phyloP scores from a whole-genome alignment of 2,888 invertebrate genomes.

The Acronicta aceris region DNA sequence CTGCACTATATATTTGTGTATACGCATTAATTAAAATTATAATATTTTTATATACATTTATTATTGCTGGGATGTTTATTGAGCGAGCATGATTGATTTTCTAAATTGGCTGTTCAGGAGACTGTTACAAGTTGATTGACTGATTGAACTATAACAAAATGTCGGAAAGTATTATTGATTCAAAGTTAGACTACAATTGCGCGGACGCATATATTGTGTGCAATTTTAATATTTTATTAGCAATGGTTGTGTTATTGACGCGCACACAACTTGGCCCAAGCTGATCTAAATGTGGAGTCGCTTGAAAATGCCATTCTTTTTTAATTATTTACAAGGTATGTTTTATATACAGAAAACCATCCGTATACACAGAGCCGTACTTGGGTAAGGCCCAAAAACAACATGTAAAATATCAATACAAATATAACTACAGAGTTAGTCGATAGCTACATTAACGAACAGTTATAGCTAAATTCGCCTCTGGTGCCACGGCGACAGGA shows the following conservation, averaged over 20 bases:
- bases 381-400: not conserved
- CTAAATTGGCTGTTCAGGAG: too few relatives aligned
- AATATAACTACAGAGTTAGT: not conserved
- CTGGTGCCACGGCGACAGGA: conserved; percentile 53
- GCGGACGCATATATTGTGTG: conserved; percentile 72
- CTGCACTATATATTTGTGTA: conserved; percentile 48
- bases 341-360: too few relatives aligned
- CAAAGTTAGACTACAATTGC: conserved; percentile 11
- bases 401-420: not conserved
- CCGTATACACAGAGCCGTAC: conserved; percentile 18
- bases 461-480: conserved; percentile 13
- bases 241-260: conserved; percentile 78
- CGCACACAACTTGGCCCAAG: conserved; percentile 65
- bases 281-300: conserved; percentile 45
- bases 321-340: conserved; percentile 29
- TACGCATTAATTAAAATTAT: conserved; percentile 49
- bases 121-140: too few relatives aligned
- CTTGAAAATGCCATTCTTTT: conserved; percentile 50
- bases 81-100: conserved; percentile 7
- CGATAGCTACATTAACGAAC: not conserved
- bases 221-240: conserved; percentile 81
- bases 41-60: conserved; percentile 53
- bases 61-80: conserved; percentile 29
- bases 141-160: not conserved
- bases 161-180: conserved; percentile 30